A percentile compares a stretch with the other conserved stretches of the same genome.
Conservation (phyloP, 2,113 vertebrate species). For the Chionomys nivalis region DNA sequence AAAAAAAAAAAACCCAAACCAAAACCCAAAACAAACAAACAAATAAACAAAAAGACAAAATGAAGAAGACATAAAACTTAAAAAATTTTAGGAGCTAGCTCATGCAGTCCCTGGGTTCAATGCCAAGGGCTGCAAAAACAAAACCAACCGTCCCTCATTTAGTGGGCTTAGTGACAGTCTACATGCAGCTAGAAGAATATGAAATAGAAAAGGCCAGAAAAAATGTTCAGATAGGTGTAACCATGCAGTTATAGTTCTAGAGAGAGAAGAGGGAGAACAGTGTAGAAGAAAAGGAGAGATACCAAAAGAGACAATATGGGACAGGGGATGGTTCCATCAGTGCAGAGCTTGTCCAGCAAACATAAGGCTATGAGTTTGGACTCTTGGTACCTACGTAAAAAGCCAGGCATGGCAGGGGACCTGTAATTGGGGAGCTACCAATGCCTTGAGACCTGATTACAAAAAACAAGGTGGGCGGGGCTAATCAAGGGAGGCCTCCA, state of each 20-base stretch:
- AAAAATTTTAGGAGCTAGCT: background rate
- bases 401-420: background rate
- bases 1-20: background rate
- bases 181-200: background rate
- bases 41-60: background rate
- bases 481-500: background rate
- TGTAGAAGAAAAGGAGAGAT: background rate
- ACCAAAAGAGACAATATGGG: too few species aligned
- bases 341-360: background rate
- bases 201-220: conserved; percentile 34
- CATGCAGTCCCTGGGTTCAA: background rate
- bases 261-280: background rate
- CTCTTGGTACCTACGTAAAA: background rate
- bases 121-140: background rate
- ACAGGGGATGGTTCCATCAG: background rate
- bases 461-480: too few species aligned
- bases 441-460: background rate
- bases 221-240: conserved; percentile 3
- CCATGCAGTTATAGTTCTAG: background rate
- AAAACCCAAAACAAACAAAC: too few species aligned
- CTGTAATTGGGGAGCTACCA: background rate
- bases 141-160: background rate
- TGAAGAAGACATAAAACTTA: background rate
- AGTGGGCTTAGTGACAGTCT: background rate
- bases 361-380: background rate